A percentile compares a stretch with the other conserved stretches of the same genome.
Conservation (phyloP, 2,797 vertebrate genomes). For the Catamblyrhynchus diadema region DNA sequence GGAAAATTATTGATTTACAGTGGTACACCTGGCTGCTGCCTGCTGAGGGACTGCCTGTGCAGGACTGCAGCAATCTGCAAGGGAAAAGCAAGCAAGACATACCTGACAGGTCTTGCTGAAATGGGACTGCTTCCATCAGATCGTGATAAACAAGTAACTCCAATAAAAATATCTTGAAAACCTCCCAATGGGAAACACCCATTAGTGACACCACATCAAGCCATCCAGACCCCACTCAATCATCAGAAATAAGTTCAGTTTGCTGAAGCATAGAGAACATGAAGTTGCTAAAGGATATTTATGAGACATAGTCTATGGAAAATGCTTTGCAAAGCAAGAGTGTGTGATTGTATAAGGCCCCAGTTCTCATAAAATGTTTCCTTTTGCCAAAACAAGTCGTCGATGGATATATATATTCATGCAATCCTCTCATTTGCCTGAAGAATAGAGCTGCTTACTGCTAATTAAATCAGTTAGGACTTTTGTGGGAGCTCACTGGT, state of each 20-base stretch:
- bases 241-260: background rate
- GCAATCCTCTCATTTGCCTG: background rate
- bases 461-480: background rate
- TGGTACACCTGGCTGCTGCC: background rate
- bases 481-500: background rate
- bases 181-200: background rate
- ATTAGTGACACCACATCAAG: background rate
- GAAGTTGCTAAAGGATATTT: background rate
- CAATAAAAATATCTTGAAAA: background rate
- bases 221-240: background rate
- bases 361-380: background rate
- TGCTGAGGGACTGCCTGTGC: background rate
- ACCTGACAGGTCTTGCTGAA: conserved; percentile 3
- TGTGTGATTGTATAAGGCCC: background rate
- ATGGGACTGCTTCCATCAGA: background rate
- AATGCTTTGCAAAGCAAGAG: background rate
- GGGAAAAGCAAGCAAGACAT: background rate
- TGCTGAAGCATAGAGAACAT: background rate
- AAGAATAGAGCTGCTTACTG: background rate
- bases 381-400: background rate
- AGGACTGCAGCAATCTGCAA: background rate
- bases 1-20: background rate
- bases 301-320: background rate
- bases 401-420: accelerated
- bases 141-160: background rate